phyloP scores from a whole-genome alignment of 2,113 vertebrate species.

The Benitochromis conjunctus region DNA sequence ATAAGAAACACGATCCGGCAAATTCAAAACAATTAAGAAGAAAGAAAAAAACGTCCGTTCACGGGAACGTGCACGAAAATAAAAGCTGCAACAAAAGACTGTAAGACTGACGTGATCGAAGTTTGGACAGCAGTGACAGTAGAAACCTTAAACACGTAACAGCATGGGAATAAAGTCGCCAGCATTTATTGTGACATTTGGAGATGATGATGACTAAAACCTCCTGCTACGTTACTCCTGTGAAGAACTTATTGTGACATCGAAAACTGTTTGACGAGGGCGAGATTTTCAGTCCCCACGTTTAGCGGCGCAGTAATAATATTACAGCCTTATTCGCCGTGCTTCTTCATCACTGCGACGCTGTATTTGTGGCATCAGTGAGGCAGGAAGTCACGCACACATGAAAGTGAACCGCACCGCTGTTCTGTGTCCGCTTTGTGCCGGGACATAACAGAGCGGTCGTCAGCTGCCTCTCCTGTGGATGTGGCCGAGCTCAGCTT shows the following conservation, averaged over 20 bases:
- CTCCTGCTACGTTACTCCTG: neutral
- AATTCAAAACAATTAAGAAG: neutral
- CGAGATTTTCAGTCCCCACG: neutral
- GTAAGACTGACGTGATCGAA: rapidly evolving
- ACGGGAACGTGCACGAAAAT: neutral
- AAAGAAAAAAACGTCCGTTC: rapidly evolving
- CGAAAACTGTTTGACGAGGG: neutral
- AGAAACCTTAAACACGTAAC: neutral
- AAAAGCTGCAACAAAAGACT: neutral
- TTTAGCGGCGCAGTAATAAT: too few species aligned
- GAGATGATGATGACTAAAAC: neutral
- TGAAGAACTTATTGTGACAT: neutral
- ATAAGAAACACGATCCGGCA: neutral
- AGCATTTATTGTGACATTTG: neutral
- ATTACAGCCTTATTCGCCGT: neutral
- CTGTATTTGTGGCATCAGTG: neutral
- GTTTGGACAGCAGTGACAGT: neutral
- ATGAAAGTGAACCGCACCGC: neutral
- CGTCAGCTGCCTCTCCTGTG: neutral
- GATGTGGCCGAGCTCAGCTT: neutral
- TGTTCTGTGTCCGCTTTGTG: neutral
- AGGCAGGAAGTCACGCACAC: neutral
- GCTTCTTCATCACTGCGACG: too few species aligned
- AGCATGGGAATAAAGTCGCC: rapidly evolving
- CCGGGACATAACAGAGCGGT: neutral